A percentile compares a stretch with the other conserved stretches of the same genome.
These are phyloP conservation scores for Lampris incognitus DNA, from an alignment of 2,113 vertebrate species.

Conservation along the genomic window DNA sequence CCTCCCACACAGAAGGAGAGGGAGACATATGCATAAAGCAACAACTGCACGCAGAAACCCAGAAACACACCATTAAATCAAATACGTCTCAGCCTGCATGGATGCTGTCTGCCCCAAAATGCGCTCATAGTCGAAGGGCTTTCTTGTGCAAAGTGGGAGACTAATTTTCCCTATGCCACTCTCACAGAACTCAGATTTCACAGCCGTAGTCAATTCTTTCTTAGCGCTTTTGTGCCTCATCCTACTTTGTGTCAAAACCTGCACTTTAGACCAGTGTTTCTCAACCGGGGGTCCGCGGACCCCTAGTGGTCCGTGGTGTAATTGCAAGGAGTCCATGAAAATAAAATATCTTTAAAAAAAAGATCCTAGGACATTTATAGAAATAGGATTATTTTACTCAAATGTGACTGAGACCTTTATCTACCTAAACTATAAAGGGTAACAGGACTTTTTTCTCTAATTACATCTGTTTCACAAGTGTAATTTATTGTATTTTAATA, in stretches of 20 bases:
- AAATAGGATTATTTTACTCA: no score
- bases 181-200: constrained; percentile 47
- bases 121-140: constrained; percentile 32
- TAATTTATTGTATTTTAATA: no score
- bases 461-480: no score
- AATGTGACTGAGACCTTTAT: no score
- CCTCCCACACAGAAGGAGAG: constrained; percentile 72
- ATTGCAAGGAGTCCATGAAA: no score
- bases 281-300: no score
- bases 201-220: constrained; percentile 45
- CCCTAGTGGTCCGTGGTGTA: no score
- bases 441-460: no score
- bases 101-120: constrained; percentile 37
- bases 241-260: constrained; percentile 60
- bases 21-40: constrained; percentile 58
- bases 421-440: no score
- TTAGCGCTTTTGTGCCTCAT: constrained; percentile 49
- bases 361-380: no score
- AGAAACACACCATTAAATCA: constrained; percentile 42
- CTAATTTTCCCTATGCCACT: constrained; percentile 24
- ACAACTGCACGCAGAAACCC: constrained; percentile 31
- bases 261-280: constrained; percentile 16
- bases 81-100: constrained; percentile 49
- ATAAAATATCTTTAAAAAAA: no score
- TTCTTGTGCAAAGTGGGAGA: constrained; percentile 41